Conservation (phyloP, 2,113 vertebrate species). For the Psephotus haematonotus region DNA sequence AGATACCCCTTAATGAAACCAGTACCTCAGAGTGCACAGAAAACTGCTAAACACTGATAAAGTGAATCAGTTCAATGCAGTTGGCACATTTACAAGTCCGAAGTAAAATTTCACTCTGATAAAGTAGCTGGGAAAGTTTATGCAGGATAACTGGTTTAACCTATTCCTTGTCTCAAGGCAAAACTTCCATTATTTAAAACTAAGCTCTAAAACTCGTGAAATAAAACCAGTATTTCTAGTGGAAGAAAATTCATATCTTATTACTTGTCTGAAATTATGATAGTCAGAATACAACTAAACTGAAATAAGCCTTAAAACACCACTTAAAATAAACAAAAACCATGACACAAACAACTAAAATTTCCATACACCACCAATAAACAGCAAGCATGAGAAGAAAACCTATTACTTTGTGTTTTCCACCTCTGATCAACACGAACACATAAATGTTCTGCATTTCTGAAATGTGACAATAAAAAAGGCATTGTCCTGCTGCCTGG, state of each 20-base stretch:
- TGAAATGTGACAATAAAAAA: slow-evolving; percentile 37
- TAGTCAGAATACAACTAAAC: neutral
- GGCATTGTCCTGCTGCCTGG: neutral
- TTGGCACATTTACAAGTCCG: neutral
- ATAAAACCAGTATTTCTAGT: neutral
- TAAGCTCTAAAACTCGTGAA: neutral
- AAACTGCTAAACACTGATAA: slow-evolving; percentile 7
- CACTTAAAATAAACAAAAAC: slow-evolving; percentile 29
- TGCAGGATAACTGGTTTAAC: neutral
- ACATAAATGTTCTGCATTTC: slow-evolving; percentile 2
- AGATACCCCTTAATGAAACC: neutral
- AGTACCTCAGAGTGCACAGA: neutral
- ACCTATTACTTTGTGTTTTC: slow-evolving; percentile 19
- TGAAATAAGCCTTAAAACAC: neutral
- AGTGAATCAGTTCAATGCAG: slow-evolving; percentile 25
- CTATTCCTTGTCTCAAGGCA: neutral
- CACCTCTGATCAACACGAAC: slow-evolving; percentile 4
- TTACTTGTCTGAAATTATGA: neutral
- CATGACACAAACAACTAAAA: neutral
- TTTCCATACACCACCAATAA: neutral
- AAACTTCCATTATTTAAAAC: slow-evolving; percentile 19
- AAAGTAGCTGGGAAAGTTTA: slow-evolving; percentile 20
- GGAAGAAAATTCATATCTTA: neutral
- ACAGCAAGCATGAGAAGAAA: neutral
- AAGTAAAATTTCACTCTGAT: slow-evolving; percentile 32